phyloP scores from a whole-genome alignment of 1,140 invertebrate species.

The Drosophila biarmipes region DNA sequence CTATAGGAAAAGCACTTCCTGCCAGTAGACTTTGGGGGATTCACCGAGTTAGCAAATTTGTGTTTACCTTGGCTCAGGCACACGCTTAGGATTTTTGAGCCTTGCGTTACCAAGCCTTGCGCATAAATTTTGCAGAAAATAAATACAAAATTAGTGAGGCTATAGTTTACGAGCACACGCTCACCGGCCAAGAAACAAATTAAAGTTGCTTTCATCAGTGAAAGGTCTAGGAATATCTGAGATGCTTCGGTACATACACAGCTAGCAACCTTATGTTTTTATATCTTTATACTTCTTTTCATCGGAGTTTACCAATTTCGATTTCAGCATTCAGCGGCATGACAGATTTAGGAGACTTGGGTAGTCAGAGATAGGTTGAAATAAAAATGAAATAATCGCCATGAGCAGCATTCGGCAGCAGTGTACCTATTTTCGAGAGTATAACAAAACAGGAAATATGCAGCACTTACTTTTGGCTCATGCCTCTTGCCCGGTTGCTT shows the following conservation, averaged over 20 bases:
- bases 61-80: too few species aligned
- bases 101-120: too few species aligned
- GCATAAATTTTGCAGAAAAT: too few species aligned
- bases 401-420: not conserved
- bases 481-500: slow-evolving; percentile 28
- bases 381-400: slow-evolving; percentile 34
- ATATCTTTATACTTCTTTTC: not conserved
- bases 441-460: slow-evolving; percentile 54
- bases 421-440: slow-evolving; percentile 37
- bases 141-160: too few species aligned
- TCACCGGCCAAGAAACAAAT: too few species aligned
- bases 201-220: too few species aligned
- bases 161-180: too few species aligned
- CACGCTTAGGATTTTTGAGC: too few species aligned
- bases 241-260: not conserved
- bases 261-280: not conserved
- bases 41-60: too few species aligned
- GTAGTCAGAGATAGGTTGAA: slow-evolving; percentile 11
- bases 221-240: not conserved
- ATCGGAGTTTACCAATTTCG: slow-evolving; percentile 28
- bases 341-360: slow-evolving; percentile 26
- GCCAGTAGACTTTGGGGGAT: not conserved
- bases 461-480: slow-evolving; percentile 33
- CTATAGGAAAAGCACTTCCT: slow-evolving; percentile 55
- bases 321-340: slow-evolving; percentile 16